These are phyloP conservation scores for Conger conger DNA, from an alignment of 2,113 vertebrate genomes.

Conservation along the genomic window DNA sequence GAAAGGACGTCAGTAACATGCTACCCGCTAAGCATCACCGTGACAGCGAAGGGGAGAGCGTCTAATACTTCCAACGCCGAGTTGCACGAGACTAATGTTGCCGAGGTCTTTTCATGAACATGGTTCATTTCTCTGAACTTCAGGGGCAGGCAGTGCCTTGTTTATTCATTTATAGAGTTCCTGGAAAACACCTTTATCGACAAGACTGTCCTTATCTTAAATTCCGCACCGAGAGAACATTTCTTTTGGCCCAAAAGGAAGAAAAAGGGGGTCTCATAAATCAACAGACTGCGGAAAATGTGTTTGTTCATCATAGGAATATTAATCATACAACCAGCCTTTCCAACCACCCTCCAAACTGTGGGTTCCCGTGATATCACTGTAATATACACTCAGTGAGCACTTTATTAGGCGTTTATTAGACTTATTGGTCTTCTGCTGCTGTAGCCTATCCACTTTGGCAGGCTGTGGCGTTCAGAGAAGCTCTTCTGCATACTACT, in stretches of 20 bases:
- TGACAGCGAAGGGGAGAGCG: not conserved
- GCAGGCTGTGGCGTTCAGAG: no score
- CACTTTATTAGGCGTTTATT: no score
- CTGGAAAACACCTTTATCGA: constrained; percentile 18
- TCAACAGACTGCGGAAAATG: constrained; percentile 1
- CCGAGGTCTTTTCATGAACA: not conserved
- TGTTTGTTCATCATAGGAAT: constrained; percentile 17
- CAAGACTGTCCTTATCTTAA: constrained; percentile 18
- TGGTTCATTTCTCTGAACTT: not conserved
- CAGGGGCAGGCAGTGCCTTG: not conserved
- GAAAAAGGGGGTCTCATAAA: constrained; percentile 11
- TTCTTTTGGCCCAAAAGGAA: constrained; percentile 9
- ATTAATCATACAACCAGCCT: not conserved
- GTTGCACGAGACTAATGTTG: not conserved
- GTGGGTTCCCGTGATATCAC: not conserved
- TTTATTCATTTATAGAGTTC: constrained; percentile 18
- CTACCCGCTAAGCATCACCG: not conserved
- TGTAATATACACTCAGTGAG: no score
- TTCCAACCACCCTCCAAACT: not conserved
- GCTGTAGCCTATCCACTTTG: no score
- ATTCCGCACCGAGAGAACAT: constrained; percentile 12
- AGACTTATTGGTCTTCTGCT: no score
- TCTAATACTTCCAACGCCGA: not conserved
- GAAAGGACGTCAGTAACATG: not conserved
- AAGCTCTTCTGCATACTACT: no score